Conservation (phyloP, 1,140 invertebrate genomes). For the Diprion similis region DNA sequence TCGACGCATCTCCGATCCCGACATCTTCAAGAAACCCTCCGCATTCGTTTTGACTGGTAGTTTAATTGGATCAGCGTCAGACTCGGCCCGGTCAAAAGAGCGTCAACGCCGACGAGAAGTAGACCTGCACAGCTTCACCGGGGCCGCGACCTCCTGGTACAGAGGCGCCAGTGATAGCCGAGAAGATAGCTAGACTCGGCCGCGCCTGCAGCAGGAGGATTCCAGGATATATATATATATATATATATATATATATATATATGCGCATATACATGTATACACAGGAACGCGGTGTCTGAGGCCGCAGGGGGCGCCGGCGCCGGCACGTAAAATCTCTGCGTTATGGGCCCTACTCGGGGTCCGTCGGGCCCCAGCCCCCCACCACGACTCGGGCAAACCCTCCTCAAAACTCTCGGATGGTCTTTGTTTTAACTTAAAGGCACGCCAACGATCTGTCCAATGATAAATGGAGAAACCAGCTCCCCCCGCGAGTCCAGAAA, state of each 20-base stretch:
- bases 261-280: conserved; percentile 42
- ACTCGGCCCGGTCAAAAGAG: not conserved
- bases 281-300: conserved; percentile 58
- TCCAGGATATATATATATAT: conserved; percentile 22
- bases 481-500: not conserved
- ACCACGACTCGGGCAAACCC: conserved; percentile 32
- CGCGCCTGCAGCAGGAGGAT: conserved; percentile 20
- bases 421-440: conserved; percentile 56
- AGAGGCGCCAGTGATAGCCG: conserved; percentile 43
- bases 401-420: conserved; percentile 47
- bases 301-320: conserved; percentile 63
- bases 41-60: too few species aligned
- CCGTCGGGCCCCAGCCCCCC: conserved; percentile 17
- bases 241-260: conserved; percentile 28
- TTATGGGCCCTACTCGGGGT: conserved; percentile 42
- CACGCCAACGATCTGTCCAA: conserved; percentile 42
- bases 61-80: not conserved
- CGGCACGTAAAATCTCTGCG: conserved; percentile 60
- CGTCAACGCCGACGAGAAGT: not conserved
- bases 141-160: not conserved
- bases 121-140: not conserved
- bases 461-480: conserved; percentile 52
- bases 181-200: conserved; percentile 25
- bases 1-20: too few species aligned
- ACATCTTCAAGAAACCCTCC: too few species aligned